These are phyloP conservation scores for Gastrophryne carolinensis DNA, from an alignment of 2,797 vertebrate genomes.

Conservation along the genomic window DNA sequence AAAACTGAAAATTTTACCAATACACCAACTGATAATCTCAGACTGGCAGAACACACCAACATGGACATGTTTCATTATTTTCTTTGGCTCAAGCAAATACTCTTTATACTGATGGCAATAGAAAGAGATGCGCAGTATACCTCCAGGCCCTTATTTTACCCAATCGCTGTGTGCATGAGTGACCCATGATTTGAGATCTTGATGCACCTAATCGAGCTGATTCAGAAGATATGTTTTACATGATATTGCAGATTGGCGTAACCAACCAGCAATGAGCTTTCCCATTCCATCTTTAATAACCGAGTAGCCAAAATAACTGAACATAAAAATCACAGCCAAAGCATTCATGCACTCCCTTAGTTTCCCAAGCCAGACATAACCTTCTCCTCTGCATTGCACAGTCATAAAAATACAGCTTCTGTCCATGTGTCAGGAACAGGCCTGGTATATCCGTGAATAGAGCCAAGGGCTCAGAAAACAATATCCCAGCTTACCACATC, in stretches of 20 bases:
- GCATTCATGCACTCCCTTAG: slow-evolving; percentile 48
- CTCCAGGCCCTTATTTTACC: slow-evolving; percentile 13
- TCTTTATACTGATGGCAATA: slow-evolving; percentile 1
- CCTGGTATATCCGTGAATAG: slow-evolving; percentile 23
- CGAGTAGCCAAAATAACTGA: slow-evolving; percentile 50
- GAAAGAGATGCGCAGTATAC: background rate
- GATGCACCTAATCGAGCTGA: slow-evolving; percentile 44
- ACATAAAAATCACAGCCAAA: slow-evolving; percentile 52
- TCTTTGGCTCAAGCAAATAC: slow-evolving; percentile 36
- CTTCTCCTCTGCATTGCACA: slow-evolving; percentile 41
- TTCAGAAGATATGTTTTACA: slow-evolving; percentile 48
- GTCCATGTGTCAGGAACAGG: slow-evolving; percentile 30
- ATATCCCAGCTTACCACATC: slow-evolving; percentile 52
- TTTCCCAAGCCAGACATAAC: slow-evolving; percentile 51
- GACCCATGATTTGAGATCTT: slow-evolving; percentile 31
- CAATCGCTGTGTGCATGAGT: slow-evolving; percentile 20
- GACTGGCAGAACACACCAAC: slow-evolving; percentile 18
- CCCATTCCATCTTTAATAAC: slow-evolving; percentile 24
- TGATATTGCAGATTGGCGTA: slow-evolving; percentile 46
- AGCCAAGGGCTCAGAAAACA: slow-evolving; percentile 46
- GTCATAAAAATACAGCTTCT: slow-evolving; percentile 32
- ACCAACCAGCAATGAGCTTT: slow-evolving; percentile 43
- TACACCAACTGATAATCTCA: slow-evolving; percentile 35
- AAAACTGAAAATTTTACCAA: background rate
- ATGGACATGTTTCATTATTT: slow-evolving; percentile 33